phyloP scores from a whole-genome alignment of 2,888 invertebrate species.

The Allolobophora icterica region DNA sequence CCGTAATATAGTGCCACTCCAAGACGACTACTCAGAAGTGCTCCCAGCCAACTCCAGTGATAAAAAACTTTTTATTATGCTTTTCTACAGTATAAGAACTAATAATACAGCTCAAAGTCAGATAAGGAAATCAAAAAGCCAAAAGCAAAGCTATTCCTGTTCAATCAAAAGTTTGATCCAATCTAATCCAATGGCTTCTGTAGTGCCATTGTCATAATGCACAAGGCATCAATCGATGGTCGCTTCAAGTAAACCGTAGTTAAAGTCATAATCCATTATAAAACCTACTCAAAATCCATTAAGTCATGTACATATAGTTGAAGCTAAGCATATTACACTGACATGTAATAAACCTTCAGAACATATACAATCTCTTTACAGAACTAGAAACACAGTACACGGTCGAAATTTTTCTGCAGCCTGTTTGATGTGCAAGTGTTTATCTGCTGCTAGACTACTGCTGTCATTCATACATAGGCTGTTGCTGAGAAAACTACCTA shows the following conservation, averaged over 20 bases:
- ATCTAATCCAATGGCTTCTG: too few relatives aligned
- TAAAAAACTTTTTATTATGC: too few relatives aligned
- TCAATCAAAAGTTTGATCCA: too few relatives aligned
- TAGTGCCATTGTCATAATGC: too few relatives aligned
- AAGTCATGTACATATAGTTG: background rate
- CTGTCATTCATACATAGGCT: background rate
- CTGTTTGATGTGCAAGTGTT: background rate
- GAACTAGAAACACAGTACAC: background rate
- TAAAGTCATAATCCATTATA: too few relatives aligned
- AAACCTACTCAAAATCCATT: too few relatives aligned
- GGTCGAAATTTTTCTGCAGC: background rate
- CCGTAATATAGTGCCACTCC: too few relatives aligned
- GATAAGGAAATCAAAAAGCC: background rate
- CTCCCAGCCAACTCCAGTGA: too few relatives aligned
- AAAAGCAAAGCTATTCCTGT: background rate
- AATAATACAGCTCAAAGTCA: background rate
- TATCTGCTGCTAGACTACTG: background rate
- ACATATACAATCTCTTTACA: background rate
- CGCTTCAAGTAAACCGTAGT: too few relatives aligned
- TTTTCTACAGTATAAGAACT: too few relatives aligned
- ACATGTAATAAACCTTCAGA: background rate
- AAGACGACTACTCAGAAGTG: too few relatives aligned
- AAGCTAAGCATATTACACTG: background rate
- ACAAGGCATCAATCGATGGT: too few relatives aligned
- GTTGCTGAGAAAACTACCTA: slow-evolving; percentile 9